Base-by-base conservation (phyloP, 2,888 invertebrate genomes). In the Saturnia pavonia region DNA sequence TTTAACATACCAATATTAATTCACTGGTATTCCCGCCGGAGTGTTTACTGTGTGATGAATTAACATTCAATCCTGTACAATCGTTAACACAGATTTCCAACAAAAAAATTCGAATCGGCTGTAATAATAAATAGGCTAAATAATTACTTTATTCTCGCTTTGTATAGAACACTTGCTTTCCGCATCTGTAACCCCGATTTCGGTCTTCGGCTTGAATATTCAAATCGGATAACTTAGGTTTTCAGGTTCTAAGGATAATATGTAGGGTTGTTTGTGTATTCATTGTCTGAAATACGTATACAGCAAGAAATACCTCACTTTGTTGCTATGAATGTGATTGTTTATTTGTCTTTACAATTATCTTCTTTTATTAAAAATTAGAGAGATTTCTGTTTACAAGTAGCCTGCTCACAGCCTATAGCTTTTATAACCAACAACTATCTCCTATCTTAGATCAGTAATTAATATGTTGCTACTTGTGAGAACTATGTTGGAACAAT, bases 21-120 rank as follows among this genome's bases (percentile, higher is more conserved):
- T 51, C 42, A n/a, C 19, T 25, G 45, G 43, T 65, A 74, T 72
- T 78, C 83, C 77, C 77, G 74, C 69, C 69, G 75, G 83, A 74
- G 76, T 78, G 77, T 80, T 82, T 78, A 74, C 78, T 73, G 74
- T 80, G 75, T 83, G 81, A 81, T 82, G 80, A 79, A 85, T 83
- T 80, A 80, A 69, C 66, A 70, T 60, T 16, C 27, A 51, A 60
- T 60, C n/a, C 4, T 60, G 42, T 65, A 65, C 65, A 65, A 42
- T 66, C 42, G 54, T 70, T 73, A 71, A 76, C 69, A 73, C 71
- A 71, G 70, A 68, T 67, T 66, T 0, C 71, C 67, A 51, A 16
- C 68, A 72, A 73, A 51, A 8, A 7, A n/a, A 19, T 12, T 45
- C 45, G 45, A 51, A 51, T 51, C 9, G 51, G 0, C n/a, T 51